Conservation (phyloP, 1,140 invertebrate species). For the Lanistes nyassanus region DNA sequence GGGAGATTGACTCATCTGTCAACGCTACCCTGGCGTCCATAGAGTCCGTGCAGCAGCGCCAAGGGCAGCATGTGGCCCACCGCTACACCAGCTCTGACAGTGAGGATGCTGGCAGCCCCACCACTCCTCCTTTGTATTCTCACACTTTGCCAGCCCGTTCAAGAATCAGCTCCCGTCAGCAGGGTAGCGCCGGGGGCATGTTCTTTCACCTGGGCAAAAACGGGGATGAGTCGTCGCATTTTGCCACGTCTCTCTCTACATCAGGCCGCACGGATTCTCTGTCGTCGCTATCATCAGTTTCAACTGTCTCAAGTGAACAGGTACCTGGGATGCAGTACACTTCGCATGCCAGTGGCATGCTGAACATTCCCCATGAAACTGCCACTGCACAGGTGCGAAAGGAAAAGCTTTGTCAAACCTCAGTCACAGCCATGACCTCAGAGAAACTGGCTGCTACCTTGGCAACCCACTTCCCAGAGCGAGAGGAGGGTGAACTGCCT, state of each 20-base stretch:
- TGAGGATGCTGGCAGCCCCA: constrained; percentile 32
- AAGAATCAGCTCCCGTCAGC: no score
- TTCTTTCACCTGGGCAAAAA: constrained; percentile 4
- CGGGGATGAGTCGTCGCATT: constrained; percentile 28
- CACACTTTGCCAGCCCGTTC: no score
- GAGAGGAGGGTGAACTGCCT: constrained; percentile 33
- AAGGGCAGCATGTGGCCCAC: constrained; percentile 8
- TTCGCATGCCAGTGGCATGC: constrained; percentile 19
- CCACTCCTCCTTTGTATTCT: neutral
- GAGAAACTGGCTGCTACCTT: constrained; percentile 56
- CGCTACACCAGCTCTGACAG: constrained; percentile 44
- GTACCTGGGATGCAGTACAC: constrained; percentile 18
- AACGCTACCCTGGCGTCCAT: constrained; percentile 56
- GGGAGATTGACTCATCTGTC: constrained; percentile 62
- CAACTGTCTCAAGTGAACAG: constrained; percentile 52
- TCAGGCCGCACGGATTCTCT: constrained; percentile 50
- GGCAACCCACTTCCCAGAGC: constrained; percentile 50
- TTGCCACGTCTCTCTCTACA: constrained; percentile 40
- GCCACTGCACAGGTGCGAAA: constrained; percentile 12
- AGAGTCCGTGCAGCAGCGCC: constrained; percentile 44
- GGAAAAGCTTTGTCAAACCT: neutral
- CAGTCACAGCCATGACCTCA: constrained; percentile 42
- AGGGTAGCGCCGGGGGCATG: no score
- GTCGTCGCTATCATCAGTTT: constrained; percentile 59
- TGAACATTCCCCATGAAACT: constrained; percentile 6